phyloP scores from a whole-genome alignment of 1,140 invertebrate genomes.

The Drosophila mojavensis region DNA sequence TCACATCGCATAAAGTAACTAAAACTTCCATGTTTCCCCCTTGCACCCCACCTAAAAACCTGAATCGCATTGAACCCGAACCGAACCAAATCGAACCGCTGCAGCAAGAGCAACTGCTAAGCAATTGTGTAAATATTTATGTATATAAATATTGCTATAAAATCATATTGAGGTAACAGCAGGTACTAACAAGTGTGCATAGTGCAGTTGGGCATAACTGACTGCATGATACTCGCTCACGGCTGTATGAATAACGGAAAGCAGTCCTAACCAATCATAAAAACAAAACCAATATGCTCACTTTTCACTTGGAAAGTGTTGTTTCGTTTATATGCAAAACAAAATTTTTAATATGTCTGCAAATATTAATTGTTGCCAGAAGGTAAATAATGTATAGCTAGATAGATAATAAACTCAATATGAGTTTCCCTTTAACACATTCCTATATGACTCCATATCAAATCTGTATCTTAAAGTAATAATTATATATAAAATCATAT shows the following conservation, averaged over 20 bases:
- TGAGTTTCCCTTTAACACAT: too few relatives aligned
- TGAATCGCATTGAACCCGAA: slow-evolving; percentile 18
- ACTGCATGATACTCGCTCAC: too few relatives aligned
- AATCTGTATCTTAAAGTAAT: too few relatives aligned
- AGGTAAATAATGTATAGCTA: slow-evolving; percentile 53
- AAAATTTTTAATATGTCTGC: slow-evolving; percentile 35
- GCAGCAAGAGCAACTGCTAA: slow-evolving; percentile 15
- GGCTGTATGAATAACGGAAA: too few relatives aligned
- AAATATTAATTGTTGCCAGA: slow-evolving; percentile 52
- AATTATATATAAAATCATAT: background rate
- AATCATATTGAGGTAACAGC: too few relatives aligned
- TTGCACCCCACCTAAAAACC: background rate
- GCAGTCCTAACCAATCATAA: too few relatives aligned
- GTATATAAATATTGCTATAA: background rate
- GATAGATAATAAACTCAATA: too few relatives aligned
- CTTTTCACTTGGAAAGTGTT: slow-evolving; percentile 17
- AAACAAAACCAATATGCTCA: background rate
- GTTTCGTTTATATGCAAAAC: slow-evolving; percentile 28
- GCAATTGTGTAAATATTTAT: slow-evolving; percentile 75
- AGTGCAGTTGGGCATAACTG: too few relatives aligned
- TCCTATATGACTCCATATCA: too few relatives aligned
- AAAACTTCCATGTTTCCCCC: slow-evolving; percentile 1
- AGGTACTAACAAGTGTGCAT: too few relatives aligned
- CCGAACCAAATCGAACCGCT: background rate
- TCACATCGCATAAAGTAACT: background rate